Evolutionary conservation across 2,113 vertebrate genomes (phyloP), one percentile per base, ranked within the genome.

Genomic region (Sorex araneus): DNA sequence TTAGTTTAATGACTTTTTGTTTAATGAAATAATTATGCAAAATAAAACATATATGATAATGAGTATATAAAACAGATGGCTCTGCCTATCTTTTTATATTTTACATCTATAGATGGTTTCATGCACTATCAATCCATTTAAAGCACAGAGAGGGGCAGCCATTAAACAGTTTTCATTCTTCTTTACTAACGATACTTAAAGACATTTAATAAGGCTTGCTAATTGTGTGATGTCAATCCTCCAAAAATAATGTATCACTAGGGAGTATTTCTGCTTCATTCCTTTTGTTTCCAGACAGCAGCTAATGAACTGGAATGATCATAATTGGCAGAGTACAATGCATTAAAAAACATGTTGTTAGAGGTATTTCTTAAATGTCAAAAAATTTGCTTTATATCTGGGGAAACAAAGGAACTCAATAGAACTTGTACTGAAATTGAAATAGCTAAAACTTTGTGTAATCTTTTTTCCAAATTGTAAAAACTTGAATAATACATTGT

Each of bases 131-230:
- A 94, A 94, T 90, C 87, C 86, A 94, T 87, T 87, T 90, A 94
- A 91, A 89, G 57, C 78, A 83, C 84, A 91, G 91, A 94, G 78
- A 96, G 83, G 79, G 76, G 90, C 90, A 80, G 34, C 82, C 81
- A 93, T 90, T 97, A 94, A 96, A 91, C 36, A 87, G 80, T 81
- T 91, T 95, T 86, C 50, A 94, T 96, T 96, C 89, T 95, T 96
- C 95, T 91, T 96, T 78, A 75, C 87, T 96, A 96, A 97, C 94
- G 94, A 80, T 96, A 93, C 71, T 95, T 91, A 96, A 96, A 94
- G 75, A 66, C 54, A 91, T 70, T 93, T 84, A 94, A 92, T 95
- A 97, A 88, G 32, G 2, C 90, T 93, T 93, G 75, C 75, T 97
- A 97, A 96, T 89, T 95, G 64, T 70, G 27, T 77, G 87, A 75